Evolutionary conservation across 2,113 vertebrate species (phyloP), one percentile per base, ranked within the genome.

Genomic region (Electrona antarctica): DNA sequence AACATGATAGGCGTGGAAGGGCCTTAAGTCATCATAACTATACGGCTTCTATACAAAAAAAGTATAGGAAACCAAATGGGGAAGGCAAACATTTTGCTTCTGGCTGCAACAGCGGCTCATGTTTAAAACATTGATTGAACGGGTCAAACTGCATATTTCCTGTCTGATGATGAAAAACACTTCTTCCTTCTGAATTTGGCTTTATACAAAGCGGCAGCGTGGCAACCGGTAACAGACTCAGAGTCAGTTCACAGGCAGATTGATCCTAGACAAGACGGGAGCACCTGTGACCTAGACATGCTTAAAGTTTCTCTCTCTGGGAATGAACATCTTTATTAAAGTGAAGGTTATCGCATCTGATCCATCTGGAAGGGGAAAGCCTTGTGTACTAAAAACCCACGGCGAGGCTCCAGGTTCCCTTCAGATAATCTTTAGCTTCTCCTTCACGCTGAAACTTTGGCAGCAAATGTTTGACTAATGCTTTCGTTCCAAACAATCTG

Each of bases 241-340:
- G n/a, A n/a, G n/a, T n/a, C 29, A 41, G 33, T 41, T 68, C 64
- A 62, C 48, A 33, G 60, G 69, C 7, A 69, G 14, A 73, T 69
- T 59, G 33, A 52, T 28, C 66, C 52, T 0, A 41, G 64, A 50
- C 3, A 0, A 60, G 60, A 61, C 63, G 9, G 21, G 61, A 59
- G 56, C 63, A 54, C 60, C 51, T 48, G 59, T 69, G 64, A 54
- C 65, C 66, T 41, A 14, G 69, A 71, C 61, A 57, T 71, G 68
- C 61, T 81, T 79, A 77, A 83, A 78, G 72, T 66, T 80, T 74
- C 71, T 70, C 67, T 60, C 15, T 71, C 41, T n/a, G 78, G 78
- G 80, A 85, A 81, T 78, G 70, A 81, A 70, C 46, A 63, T 47
- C 75, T 80, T 75, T 87, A 84, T 86, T 89, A 83, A 71, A 83